Conservation (phyloP, 2,888 invertebrate species). For the Drosophila nr. perissopoda region DNA sequence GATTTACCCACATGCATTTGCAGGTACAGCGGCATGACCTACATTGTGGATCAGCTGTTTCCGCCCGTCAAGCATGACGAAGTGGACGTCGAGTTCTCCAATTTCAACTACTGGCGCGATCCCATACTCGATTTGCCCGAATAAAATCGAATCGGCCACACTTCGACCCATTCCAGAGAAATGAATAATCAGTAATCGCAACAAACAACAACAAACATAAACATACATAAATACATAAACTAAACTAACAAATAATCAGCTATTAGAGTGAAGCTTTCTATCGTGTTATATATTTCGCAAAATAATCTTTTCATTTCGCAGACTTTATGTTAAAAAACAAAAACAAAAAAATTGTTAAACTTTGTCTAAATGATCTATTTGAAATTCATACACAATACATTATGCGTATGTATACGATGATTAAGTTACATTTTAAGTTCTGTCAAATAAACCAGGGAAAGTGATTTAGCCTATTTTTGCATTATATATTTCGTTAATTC, state of each 20-base stretch:
- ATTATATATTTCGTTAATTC: slow-evolving; percentile 35
- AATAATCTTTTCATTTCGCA: slow-evolving; percentile 11
- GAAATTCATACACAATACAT: slow-evolving; percentile 28
- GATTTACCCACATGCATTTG: slow-evolving; percentile 6
- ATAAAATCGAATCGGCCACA: slow-evolving; percentile 60
- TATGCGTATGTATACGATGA: slow-evolving; percentile 35
- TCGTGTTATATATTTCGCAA: slow-evolving; percentile 23
- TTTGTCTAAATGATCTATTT: slow-evolving; percentile 13
- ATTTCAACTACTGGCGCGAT: slow-evolving; percentile 97
- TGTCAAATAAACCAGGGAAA: slow-evolving; percentile 19
- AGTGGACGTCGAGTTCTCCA: slow-evolving; percentile 90
- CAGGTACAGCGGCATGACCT: slow-evolving; percentile 96
- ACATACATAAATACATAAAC: neutral
- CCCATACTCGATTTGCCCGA: slow-evolving; percentile 88
- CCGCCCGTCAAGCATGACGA: slow-evolving; percentile 91
- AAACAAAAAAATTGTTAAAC: neutral
- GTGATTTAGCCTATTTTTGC: slow-evolving; percentile 47
- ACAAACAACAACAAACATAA: slow-evolving; percentile 13
- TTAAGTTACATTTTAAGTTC: slow-evolving; percentile 16
- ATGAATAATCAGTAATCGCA: slow-evolving; percentile 40
- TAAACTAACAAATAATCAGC: slow-evolving; percentile 21
- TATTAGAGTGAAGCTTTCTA: slow-evolving; percentile 8
- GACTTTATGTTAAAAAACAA: neutral
- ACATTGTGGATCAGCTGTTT: slow-evolving; percentile 98
- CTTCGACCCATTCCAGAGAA: slow-evolving; percentile 84